Percentiles rank a stretch among this genome's conserved stretches.
These are phyloP conservation scores for Lasioglossum marginatum DNA, from an alignment of 2,888 invertebrate genomes.

Conservation along the genomic window DNA sequence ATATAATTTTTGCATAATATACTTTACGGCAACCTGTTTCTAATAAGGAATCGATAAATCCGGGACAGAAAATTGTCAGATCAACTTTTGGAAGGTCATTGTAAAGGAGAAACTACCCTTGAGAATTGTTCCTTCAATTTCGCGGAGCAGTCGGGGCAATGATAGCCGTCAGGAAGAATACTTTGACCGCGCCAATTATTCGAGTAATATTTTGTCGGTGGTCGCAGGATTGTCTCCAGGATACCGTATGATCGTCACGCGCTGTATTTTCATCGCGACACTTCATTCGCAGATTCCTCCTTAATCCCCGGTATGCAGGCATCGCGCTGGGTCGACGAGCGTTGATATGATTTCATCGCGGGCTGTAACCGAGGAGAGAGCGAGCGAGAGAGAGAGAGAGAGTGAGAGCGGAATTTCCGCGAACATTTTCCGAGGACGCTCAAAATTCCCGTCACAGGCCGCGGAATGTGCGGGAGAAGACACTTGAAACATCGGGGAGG, in stretches of 20 bases:
- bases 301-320: constrained; percentile 5
- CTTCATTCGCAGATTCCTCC: constrained; percentile 10
- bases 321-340: constrained; percentile 5
- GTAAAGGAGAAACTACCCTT: not conserved
- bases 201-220: not conserved
- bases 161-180: not conserved
- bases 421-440: constrained; percentile 32
- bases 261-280: not conserved
- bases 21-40: not conserved
- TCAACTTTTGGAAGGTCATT: not conserved
- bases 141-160: not conserved
- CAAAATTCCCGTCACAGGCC: constrained; percentile 57
- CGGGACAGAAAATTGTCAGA: not conserved
- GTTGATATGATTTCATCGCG: constrained; percentile 25
- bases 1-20: not conserved
- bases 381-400: not conserved
- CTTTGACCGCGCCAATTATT: not conserved
- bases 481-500: constrained; percentile 46
- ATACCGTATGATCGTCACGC: not conserved
- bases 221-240: not conserved
- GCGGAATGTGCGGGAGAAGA: constrained; percentile 35
- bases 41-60: not conserved
- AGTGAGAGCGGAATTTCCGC: constrained; percentile 23
- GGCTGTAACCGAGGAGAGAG: not conserved
- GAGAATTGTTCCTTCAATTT: not conserved